Evolutionary conservation across 2,797 vertebrate species (phyloP).

Genomic region (Lates japonicus): DNA sequence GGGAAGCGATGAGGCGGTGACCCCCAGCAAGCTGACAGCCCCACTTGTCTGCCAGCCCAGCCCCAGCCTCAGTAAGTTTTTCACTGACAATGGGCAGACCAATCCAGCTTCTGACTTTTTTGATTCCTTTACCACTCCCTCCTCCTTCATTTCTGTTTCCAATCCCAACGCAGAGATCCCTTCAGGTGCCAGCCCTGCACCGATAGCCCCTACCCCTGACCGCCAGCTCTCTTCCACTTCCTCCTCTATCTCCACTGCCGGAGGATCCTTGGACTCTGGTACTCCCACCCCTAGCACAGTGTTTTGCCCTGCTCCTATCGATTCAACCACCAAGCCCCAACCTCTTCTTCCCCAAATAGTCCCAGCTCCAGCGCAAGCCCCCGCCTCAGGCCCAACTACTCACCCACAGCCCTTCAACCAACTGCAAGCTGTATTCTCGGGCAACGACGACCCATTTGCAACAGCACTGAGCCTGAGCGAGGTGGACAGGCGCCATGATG

Average conservation of each 20-base stretch:
- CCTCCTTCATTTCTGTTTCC: conserved; percentile 94
- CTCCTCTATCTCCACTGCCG: conserved; percentile 74
- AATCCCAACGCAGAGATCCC: conserved; percentile 91
- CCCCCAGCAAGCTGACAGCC: conserved; percentile 84
- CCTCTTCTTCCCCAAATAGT: conserved; percentile 71
- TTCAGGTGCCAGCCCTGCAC: conserved; percentile 24
- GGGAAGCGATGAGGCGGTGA: conserved; percentile 76
- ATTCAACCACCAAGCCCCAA: conserved; percentile 62
- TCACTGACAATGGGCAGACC: conserved; percentile 87
- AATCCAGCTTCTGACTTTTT: conserved; percentile 96
- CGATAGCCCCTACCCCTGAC: conserved; percentile 79
- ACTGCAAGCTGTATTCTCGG: conserved; percentile 94
- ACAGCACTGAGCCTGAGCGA: conserved; percentile 96
- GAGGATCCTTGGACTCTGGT: conserved; percentile 69
- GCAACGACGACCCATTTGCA: conserved; percentile 94
- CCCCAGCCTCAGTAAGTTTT: conserved; percentile 98
- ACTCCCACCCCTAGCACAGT: conserved; percentile 75
- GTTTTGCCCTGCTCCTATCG: conserved; percentile 70
- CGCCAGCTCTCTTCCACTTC: conserved; percentile 83
- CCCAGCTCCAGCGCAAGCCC: conserved; percentile 45
- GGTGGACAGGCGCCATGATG: conserved; percentile 93
- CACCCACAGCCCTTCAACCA: conserved; percentile 87
- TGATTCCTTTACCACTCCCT: conserved; percentile 94
- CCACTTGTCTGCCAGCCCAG: conserved; percentile 94
- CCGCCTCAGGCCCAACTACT: conserved; percentile 29